Conservation (phyloP, 2,113 vertebrate species). For the Fukomys damarensis region DNA sequence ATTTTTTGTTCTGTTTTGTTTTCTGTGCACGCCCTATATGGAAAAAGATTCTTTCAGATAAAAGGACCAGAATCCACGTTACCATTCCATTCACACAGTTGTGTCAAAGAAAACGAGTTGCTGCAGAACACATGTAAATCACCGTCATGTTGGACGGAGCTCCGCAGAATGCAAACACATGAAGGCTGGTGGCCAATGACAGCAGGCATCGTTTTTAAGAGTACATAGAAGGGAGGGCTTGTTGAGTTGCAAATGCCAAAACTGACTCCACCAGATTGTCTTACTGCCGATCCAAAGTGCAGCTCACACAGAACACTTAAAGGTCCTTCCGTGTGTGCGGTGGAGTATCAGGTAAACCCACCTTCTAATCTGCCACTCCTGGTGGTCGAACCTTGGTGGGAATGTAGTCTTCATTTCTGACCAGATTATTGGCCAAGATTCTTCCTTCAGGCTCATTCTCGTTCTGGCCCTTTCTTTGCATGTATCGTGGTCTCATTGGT, state of each 20-base stretch:
- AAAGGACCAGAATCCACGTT: background rate
- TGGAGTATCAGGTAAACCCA: background rate
- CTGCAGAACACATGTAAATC: background rate
- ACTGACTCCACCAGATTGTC: background rate
- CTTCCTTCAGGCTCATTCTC: background rate
- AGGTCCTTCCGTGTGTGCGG: background rate
- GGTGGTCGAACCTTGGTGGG: background rate
- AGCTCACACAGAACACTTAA: background rate
- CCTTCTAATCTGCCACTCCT: background rate
- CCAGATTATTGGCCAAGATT: background rate
- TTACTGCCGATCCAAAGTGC: background rate
- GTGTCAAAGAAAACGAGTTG: background rate
- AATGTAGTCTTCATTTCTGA: background rate
- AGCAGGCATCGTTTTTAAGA: background rate
- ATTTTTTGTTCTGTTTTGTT: background rate
- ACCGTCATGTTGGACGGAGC: background rate
- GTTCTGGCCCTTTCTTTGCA: background rate
- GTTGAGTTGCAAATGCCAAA: background rate
- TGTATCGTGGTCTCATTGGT: background rate
- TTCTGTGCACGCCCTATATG: background rate
- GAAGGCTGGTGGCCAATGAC: background rate
- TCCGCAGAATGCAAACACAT: background rate
- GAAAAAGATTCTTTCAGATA: conserved; percentile 15
- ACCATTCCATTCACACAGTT: background rate
- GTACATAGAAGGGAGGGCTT: background rate